A percentile compares a stretch with the other conserved stretches of the same genome.
phyloP scores from a whole-genome alignment of 2,113 vertebrate species.

The Rhombomys opimus region DNA sequence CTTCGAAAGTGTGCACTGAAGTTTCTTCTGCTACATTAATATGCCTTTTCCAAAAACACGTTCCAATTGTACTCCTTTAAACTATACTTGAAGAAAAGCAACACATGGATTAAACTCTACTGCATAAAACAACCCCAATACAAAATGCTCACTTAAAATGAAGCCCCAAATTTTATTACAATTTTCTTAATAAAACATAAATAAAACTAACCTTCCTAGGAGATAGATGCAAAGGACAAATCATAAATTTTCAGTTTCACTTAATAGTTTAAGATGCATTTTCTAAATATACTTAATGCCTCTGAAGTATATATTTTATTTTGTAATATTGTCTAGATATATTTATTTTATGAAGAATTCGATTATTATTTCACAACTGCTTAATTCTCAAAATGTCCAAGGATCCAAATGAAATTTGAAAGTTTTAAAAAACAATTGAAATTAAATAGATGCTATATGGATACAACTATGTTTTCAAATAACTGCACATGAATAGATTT shows the following conservation, averaged over 20 bases:
- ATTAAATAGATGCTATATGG: neutral
- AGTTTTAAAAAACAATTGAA: slow-evolving; percentile 17
- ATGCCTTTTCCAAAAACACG: slow-evolving; percentile 82
- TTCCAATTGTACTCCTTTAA: slow-evolving; percentile 81
- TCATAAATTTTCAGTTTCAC: slow-evolving; percentile 42
- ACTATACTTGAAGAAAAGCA: slow-evolving; percentile 81
- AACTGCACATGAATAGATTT: neutral
- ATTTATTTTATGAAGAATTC: neutral
- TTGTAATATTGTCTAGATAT: neutral
- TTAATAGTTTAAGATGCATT: slow-evolving; percentile 34
- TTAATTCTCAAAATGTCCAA: slow-evolving; percentile 22
- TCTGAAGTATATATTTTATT: slow-evolving; percentile 25
- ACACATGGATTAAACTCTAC: slow-evolving; percentile 71
- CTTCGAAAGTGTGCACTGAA: slow-evolving; percentile 82
- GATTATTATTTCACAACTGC: slow-evolving; percentile 31
- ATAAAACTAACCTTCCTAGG: slow-evolving; percentile 39
- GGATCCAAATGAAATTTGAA: neutral
- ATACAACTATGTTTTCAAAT: slow-evolving; percentile 1
- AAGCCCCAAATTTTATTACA: slow-evolving; percentile 73
- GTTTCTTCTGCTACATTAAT: slow-evolving; percentile 77
- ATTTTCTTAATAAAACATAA: slow-evolving; percentile 58
- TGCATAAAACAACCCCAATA: slow-evolving; percentile 56
- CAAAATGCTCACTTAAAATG: slow-evolving; percentile 80
- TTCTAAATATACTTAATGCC: slow-evolving; percentile 43
- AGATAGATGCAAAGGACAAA: slow-evolving; percentile 56